Conservation (phyloP, 2,888 invertebrate genomes). For the Pheosia gnoma region DNA sequence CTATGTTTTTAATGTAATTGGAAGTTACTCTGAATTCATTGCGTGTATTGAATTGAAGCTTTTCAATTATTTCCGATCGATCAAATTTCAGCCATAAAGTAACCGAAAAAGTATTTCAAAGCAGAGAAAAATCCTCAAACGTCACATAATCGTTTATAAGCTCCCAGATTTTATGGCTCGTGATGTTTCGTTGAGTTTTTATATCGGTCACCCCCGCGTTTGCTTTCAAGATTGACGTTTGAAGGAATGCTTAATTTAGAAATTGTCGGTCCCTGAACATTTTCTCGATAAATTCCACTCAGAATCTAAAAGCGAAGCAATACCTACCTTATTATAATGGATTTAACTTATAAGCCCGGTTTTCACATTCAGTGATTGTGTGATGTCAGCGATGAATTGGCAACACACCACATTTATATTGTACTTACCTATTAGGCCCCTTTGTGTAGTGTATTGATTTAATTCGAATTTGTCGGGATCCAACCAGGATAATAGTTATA, state of each 20-base stretch:
- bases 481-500: too few relatives aligned
- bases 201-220: slow-evolving; percentile 1
- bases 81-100: background rate
- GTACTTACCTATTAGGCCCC: background rate
- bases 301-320: slow-evolving; percentile 12
- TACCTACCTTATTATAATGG: slow-evolving; percentile 11
- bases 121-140: slow-evolving; percentile 8
- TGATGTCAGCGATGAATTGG: background rate
- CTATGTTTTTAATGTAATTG: background rate
- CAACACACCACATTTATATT: background rate
- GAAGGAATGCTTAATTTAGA: slow-evolving; percentile 20
- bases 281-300: slow-evolving; percentile 12
- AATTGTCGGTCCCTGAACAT: slow-evolving; percentile 11
- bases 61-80: background rate
- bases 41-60: background rate
- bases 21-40: too few relatives aligned
- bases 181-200: slow-evolving; percentile 21
- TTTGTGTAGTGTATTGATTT: background rate
- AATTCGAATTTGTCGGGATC: background rate
- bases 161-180: slow-evolving; percentile 21
- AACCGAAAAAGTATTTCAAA: slow-evolving; percentile 1
- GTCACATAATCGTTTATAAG: slow-evolving; percentile 18
- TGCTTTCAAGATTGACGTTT: slow-evolving; percentile 22
- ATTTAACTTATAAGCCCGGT: slow-evolving; percentile 9
- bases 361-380: slow-evolving; percentile 3